Base-by-base conservation (phyloP, 1,140 invertebrate species). In the fruit fly (Drosophila melanogaster) region DNA sequence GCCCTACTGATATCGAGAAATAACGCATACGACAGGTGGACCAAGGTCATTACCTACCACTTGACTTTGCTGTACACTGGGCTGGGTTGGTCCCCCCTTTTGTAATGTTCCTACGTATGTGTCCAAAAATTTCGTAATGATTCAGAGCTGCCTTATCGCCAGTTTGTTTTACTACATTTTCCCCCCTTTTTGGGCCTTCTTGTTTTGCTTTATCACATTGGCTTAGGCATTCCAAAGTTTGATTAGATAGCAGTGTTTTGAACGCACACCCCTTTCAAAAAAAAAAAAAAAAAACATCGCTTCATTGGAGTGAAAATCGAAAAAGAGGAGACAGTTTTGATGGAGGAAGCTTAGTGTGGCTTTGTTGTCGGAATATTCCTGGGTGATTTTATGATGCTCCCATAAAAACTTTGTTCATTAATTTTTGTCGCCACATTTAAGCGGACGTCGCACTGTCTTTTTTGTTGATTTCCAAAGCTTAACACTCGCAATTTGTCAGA, bases 351-450 rank as follows among this genome's bases (percentile, higher is more conserved):
- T 54, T 76, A 33, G 44, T 47, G 44, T 38, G 22, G 14, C 10
- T 14, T 74, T 46, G 62, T 35, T 43, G 41, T 60, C 14, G n/a
- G 26, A 30, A 65, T 61, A 71, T 64, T 73, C 78, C 59, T 46
- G 41, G 38, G 44, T 50, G 41, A 58, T 69, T 79, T 76, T 79
- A 54, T 50, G 59, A 54, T 50, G 59, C 30, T 47, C 44, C 35
- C 59, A 64, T 75, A 71, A 79, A 85, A 91, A 91, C 67, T 80
- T 91, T 89, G 76, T 91, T 91, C 90, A 91, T 91, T 91, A 81
- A 90, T 91, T 90, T 86, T 67, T 75, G 74, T 73, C 62, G 57
- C 73, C 77, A 83, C 71, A 85, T 72, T 76, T 81, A 64, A 86
- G 71, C 57, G 74, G 76, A 15, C 54, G 54, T 44, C 43, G 65